Evolutionary conservation across 2,888 invertebrate genomes (phyloP).

Genomic region (Pecten maximus): DNA sequence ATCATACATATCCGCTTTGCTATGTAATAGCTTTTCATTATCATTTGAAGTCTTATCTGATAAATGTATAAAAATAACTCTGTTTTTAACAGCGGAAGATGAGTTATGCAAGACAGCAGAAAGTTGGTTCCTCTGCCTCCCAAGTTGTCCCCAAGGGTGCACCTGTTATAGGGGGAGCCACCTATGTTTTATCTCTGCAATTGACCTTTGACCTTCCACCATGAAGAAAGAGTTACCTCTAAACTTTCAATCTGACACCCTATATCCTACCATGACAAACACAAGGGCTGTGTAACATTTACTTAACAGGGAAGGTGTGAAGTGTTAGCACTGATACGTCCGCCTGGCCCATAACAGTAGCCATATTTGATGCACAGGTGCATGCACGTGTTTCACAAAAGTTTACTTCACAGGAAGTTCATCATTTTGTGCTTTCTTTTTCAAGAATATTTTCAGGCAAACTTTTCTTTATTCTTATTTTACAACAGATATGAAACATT

Average conservation of each 20-base stretch:
- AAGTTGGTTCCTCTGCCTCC: not conserved
- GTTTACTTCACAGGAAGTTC: not conserved
- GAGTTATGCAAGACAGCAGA: conserved; percentile 23
- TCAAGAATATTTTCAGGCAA: not conserved
- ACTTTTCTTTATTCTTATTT: not conserved
- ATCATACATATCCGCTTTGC: not conserved
- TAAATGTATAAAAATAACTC: not conserved
- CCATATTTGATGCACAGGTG: not conserved
- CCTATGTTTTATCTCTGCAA: not conserved
- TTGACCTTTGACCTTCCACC: not conserved
- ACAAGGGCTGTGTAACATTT: not conserved
- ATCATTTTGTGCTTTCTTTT: not conserved
- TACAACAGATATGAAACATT: too few species aligned
- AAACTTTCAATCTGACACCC: not conserved
- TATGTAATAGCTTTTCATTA: not conserved
- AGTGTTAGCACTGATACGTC: not conserved
- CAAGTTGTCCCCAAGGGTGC: conserved; percentile 30
- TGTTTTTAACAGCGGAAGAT: not conserved
- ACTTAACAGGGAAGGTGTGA: conserved; percentile 1
- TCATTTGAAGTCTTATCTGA: not conserved
- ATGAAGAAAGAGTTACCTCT: not conserved
- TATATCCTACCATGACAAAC: not conserved
- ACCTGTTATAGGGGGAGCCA: conserved; percentile 26
- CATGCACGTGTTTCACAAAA: not conserved
- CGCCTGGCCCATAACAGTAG: not conserved